These are phyloP conservation scores for Lasioglossum pauxillum DNA, from an alignment of 2,888 invertebrate species.

Conservation along the genomic window DNA sequence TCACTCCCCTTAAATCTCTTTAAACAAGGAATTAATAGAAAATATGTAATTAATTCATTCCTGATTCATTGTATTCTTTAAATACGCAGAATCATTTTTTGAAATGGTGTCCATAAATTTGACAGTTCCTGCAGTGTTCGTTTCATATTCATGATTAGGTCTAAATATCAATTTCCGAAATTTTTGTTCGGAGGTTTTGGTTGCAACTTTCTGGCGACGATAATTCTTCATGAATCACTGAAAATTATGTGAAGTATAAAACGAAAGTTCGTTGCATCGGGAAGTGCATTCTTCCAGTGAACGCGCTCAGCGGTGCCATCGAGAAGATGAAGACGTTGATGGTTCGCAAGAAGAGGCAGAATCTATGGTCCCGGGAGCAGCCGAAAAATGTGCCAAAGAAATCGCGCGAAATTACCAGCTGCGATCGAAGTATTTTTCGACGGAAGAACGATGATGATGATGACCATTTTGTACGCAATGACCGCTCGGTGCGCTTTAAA, in stretches of 20 bases:
- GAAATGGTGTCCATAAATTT: not conserved
- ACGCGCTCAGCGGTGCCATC: not conserved
- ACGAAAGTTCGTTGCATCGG: slow-evolving; percentile 1
- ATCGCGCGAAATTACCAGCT: slow-evolving; percentile 52
- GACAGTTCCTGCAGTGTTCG: not conserved
- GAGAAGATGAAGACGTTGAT: slow-evolving; percentile 21
- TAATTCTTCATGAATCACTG: not conserved
- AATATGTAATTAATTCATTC: too few species aligned
- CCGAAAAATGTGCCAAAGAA: slow-evolving; percentile 47
- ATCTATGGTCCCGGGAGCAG: slow-evolving; percentile 8
- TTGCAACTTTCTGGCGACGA: not conserved
- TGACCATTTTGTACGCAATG: slow-evolving; percentile 45
- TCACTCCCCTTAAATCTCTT: too few species aligned
- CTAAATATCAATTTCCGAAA: not conserved
- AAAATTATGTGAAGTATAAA: not conserved
- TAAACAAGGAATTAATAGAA: too few species aligned
- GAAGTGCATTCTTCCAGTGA: slow-evolving; percentile 3
- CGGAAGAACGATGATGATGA: slow-evolving; percentile 47
- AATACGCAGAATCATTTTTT: not conserved
- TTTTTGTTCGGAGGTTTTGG: not conserved
- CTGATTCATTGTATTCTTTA: too few species aligned
- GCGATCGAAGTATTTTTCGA: slow-evolving; percentile 50
- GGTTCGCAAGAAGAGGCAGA: slow-evolving; percentile 8
- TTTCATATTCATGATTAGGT: not conserved
- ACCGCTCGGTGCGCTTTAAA: slow-evolving; percentile 40